Evolutionary conservation across 2,888 invertebrate genomes (phyloP), one percentile per base, ranked within the genome.

Genomic region (Tenthredo notha): DNA sequence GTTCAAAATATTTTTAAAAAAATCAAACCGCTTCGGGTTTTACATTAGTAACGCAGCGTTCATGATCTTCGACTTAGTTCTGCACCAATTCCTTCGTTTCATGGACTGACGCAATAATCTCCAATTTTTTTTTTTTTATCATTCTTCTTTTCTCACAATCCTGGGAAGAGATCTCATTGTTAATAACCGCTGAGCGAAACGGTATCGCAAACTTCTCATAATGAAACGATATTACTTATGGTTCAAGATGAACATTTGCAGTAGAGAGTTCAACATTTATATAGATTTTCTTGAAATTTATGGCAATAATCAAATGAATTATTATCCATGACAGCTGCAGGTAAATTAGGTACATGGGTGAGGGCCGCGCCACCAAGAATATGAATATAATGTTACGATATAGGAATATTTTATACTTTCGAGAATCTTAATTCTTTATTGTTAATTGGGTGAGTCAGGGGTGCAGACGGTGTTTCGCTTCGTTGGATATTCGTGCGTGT

Each of bases 401-500:
- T 33, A 15, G 15, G 21, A 21, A 25, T 43, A 74, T 74, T 74
- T 40, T 21, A 74, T 74, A 43, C 43, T 18, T 21, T 47, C 4
- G 43, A 75, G n/a, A 50, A 77, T 77, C 54, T 50, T 15, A 54
- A 7, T 80, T 61, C 21, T 40, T 25, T 61, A 33, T n/a, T 9
- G 40, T 40, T 80, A 58, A 58, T 58, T 80, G 37, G 37, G 54
- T 78, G 80, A 80, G 61, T 80, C 80, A 80, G 58, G 10, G 50
- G 61, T 15, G 40, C 37, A 80, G 37, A 80, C 21, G 40, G 18
- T 21, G 61, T 80, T 58, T 12, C 61, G 80, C 37, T 80, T 21
- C 25, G 80, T 80, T 80, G 50, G 61, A 80, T 37, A 61, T 40
- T 40, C 21, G 40, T 61, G 80, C 80, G 80, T 80, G 61, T 80